These are phyloP conservation scores for Chlorodrepanis virens DNA, from an alignment of 2,113 vertebrate species.

Conservation along the genomic window DNA sequence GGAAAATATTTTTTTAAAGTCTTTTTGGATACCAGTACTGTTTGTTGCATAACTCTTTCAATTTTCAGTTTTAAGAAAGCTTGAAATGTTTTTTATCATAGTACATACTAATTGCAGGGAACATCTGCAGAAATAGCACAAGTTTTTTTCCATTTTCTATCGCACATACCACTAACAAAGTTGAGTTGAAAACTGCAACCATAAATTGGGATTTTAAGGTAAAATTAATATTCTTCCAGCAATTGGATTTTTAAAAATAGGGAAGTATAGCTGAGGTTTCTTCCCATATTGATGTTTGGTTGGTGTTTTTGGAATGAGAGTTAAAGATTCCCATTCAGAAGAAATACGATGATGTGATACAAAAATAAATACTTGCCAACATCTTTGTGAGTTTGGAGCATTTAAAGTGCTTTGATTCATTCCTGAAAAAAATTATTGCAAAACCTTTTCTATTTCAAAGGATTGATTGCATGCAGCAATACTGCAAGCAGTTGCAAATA, in stretches of 20 bases:
- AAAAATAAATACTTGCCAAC: not conserved
- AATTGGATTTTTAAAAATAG: not conserved
- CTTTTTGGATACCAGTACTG: not conserved
- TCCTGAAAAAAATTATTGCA: not conserved
- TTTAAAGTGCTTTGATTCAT: not conserved
- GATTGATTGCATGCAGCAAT: not conserved
- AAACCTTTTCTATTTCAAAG: not conserved
- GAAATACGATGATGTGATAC: not conserved
- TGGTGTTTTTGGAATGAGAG: not conserved
- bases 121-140: not conserved
- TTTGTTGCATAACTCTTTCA: not conserved
- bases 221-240: not conserved
- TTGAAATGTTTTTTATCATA: not conserved
- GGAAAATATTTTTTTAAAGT: not conserved
- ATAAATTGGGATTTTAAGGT: not conserved
- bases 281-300: fast-evolving
- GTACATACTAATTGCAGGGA: not conserved
- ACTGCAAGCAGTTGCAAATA: not conserved
- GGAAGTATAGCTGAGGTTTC: not conserved
- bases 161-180: not conserved
- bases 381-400: not conserved
- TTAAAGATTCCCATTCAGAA: not conserved
- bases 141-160: not conserved
- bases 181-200: not conserved
- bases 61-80: not conserved